These are phyloP conservation scores for Hippoglossus hippoglossus DNA, from an alignment of 2,797 vertebrate genomes.

Conservation along the genomic window DNA sequence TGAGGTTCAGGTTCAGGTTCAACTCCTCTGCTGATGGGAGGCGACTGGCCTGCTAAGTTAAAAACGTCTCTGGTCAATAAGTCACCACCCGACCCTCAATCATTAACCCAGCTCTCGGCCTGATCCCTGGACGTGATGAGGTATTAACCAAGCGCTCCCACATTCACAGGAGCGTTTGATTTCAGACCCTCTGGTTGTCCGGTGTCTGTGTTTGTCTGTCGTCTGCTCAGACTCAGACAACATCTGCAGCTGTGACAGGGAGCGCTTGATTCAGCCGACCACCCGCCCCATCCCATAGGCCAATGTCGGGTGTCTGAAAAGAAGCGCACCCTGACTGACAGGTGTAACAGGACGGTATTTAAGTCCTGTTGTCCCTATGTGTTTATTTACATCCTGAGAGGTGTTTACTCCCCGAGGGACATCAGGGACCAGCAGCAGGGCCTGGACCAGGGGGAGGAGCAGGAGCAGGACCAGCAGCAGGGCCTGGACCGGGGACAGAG, in stretches of 20 bases:
- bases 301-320: constrained; percentile 5
- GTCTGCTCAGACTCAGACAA: neutral
- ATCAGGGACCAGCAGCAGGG: neutral
- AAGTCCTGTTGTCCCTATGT: neutral
- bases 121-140: constrained; percentile 10
- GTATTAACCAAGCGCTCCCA: constrained; percentile 13
- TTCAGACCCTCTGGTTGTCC: neutral
- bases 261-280: constrained; percentile 3
- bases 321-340: neutral
- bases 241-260: constrained; percentile 3
- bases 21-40: neutral
- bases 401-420: constrained; percentile 4
- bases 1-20: neutral
- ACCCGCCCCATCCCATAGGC: neutral
- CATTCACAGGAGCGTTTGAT: neutral
- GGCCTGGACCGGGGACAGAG: neutral
- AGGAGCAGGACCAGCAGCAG: no score
- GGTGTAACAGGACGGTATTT: neutral
- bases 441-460: neutral
- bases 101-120: constrained; percentile 49
- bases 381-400: constrained; percentile 14
- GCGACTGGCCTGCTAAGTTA: neutral
- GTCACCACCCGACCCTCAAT: constrained; percentile 51
- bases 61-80: constrained; percentile 41
- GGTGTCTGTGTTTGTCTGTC: no score